phyloP scores from a whole-genome alignment of 2,797 vertebrate genomes.

The Selene dorsalis region DNA sequence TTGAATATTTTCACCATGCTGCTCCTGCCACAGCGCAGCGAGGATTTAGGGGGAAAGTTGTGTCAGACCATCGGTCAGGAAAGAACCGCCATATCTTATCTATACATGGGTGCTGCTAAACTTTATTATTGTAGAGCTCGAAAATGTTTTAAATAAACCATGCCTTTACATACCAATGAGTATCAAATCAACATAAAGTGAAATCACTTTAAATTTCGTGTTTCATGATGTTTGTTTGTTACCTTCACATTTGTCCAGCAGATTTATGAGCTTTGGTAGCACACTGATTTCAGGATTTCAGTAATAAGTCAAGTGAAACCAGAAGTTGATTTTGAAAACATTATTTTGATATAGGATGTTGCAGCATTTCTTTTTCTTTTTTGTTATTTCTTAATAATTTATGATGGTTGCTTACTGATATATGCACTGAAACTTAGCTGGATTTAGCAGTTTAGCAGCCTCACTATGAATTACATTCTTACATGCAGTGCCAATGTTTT shows the following conservation, averaged over 20 bases:
- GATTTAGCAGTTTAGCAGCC: not conserved
- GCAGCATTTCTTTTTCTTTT: not conserved
- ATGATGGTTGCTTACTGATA: not conserved
- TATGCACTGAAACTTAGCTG: not conserved
- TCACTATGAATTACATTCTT: not conserved
- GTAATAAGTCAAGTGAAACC: not conserved
- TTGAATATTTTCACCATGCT: conserved; percentile 70
- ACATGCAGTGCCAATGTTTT: too few species aligned
- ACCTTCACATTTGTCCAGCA: not conserved
- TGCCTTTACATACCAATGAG: not conserved
- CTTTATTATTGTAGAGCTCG: not conserved
- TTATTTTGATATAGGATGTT: not conserved
- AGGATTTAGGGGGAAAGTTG: conserved; percentile 31
- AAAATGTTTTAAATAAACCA: not conserved
- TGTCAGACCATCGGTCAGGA: not conserved
- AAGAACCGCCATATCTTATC: not conserved
- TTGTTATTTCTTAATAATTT: not conserved
- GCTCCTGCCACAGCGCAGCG: conserved; percentile 44
- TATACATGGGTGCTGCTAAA: not conserved
- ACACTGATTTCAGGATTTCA: not conserved
- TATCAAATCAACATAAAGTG: not conserved
- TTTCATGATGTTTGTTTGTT: not conserved
- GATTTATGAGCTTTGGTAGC: not conserved
- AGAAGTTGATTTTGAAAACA: not conserved
- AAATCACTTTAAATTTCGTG: not conserved